A percentile compares a stretch with the other conserved stretches of the same genome.
phyloP scores from a whole-genome alignment of 2,888 invertebrate species.

The Tachina lurida region DNA sequence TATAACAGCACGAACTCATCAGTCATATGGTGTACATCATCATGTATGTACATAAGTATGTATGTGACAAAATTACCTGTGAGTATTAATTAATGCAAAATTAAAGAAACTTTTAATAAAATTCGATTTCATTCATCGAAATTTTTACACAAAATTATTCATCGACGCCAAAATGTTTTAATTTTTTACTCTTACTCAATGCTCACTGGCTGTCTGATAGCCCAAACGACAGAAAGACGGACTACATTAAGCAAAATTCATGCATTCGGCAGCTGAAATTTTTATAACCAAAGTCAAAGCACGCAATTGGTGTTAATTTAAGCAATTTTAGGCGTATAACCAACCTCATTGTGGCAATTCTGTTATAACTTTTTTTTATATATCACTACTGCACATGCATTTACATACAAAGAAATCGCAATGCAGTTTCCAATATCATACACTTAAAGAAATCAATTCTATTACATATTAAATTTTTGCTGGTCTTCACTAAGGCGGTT shows the following conservation, averaged over 20 bases:
- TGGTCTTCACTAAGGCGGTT: no score
- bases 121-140: conserved; percentile 32
- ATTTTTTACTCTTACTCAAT: conserved; percentile 18
- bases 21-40: neutral
- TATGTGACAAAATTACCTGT: neutral
- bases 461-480: no score
- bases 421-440: conserved; percentile 12
- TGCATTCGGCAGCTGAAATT: conserved; percentile 13
- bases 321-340: conserved; percentile 16
- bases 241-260: neutral
- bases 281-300: conserved; percentile 51
- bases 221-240: neutral
- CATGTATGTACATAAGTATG: neutral
- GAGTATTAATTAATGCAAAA: neutral
- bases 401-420: conserved; percentile 23
- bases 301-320: conserved; percentile 62
- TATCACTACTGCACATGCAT: conserved; percentile 31
- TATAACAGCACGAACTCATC: conserved; percentile 10
- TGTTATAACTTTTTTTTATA: conserved; percentile 50
- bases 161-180: conserved; percentile 21
- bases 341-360: conserved; percentile 16
- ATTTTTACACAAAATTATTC: neutral
- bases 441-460: conserved; percentile 1
- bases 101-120: conserved; percentile 18
- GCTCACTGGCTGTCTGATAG: neutral